These are phyloP conservation scores for Chironomus riparius DNA, from an alignment of 2,888 invertebrate genomes.

Conservation along the genomic window DNA sequence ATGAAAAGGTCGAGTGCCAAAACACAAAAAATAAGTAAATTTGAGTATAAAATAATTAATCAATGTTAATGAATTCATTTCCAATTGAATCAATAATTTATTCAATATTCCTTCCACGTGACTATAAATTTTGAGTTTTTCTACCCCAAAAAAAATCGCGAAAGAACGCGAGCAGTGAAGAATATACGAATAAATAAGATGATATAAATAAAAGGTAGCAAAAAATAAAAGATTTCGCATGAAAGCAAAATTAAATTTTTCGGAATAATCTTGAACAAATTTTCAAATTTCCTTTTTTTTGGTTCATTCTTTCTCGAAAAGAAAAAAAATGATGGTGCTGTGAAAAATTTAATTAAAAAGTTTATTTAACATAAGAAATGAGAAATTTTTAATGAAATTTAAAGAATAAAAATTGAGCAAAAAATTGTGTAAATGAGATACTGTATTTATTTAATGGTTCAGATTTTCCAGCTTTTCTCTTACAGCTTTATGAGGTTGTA, in stretches of 20 bases:
- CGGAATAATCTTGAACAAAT: neutral
- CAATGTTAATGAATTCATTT: neutral
- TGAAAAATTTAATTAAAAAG: constrained; percentile 21
- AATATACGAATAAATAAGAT: neutral
- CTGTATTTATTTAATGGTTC: neutral
- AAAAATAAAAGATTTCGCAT: neutral
- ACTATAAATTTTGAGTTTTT: neutral
- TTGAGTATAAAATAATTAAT: neutral
- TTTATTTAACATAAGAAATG: constrained; percentile 15
- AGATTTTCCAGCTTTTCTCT: neutral
- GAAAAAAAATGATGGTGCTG: constrained; percentile 25
- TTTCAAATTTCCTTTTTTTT: neutral
- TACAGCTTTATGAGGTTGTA: too few relatives aligned
- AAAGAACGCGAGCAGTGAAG: neutral
- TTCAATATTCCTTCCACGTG: neutral
- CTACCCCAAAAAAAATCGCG: too few relatives aligned
- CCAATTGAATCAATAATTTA: neutral
- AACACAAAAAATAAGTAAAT: neutral
- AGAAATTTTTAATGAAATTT: constrained; percentile 20
- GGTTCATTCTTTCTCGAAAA: neutral
- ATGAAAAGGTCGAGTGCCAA: neutral
- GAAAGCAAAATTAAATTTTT: neutral
- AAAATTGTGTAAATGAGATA: constrained; percentile 12
- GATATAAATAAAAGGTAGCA: neutral
- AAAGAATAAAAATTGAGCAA: constrained; percentile 11